These are phyloP conservation scores for Actinemys pallida DNA, from an alignment of 2,113 vertebrate genomes.

Conservation along the genomic window DNA sequence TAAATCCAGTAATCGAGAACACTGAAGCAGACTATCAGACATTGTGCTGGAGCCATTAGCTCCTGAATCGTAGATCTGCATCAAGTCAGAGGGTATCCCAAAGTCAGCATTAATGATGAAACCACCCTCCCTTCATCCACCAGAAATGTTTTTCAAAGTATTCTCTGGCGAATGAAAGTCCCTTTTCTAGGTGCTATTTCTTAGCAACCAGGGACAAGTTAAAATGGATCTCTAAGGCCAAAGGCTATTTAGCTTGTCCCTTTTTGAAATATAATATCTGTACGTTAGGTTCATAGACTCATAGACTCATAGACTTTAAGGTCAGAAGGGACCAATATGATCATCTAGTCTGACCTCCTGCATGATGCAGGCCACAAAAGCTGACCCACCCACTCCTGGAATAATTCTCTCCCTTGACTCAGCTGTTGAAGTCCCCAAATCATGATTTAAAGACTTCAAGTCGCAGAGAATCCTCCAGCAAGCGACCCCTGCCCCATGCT, in stretches of 20 bases:
- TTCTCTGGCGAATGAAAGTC: not conserved
- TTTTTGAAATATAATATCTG: not conserved
- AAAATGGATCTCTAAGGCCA: not conserved
- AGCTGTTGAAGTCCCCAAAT: no score
- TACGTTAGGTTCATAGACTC: not conserved
- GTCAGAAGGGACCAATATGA: no score
- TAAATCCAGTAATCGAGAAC: not conserved
- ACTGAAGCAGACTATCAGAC: not conserved
- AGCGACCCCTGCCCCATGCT: no score
- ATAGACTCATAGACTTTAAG: no score
- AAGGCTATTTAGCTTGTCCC: not conserved
- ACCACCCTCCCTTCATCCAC: not conserved
- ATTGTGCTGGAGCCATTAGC: not conserved
- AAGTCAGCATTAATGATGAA: not conserved
- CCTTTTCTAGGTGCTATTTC: not conserved
- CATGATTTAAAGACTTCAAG: no score
- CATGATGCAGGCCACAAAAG: no score
- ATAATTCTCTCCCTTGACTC: no score
- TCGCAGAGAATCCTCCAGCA: no score
- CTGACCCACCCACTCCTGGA: no score
- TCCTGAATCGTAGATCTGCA: not conserved
- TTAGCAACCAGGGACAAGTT: not conserved
- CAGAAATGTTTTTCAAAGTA: not conserved
- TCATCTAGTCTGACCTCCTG: no score
- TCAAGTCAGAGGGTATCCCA: not conserved